Evolutionary conservation across 2,888 invertebrate genomes (phyloP).

Genomic region (Pterostichus niger): DNA sequence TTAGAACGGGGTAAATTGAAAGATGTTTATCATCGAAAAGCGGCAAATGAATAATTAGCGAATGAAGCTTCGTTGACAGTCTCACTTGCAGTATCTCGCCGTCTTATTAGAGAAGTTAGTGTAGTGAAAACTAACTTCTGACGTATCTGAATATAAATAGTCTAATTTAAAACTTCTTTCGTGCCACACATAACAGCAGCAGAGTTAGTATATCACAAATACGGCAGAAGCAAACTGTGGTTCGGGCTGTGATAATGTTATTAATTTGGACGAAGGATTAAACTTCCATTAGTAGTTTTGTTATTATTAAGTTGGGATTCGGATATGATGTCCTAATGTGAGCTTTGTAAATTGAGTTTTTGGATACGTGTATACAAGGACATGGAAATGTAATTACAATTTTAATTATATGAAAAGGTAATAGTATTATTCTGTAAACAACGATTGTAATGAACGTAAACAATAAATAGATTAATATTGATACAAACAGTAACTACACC

Average conservation of each 20-base stretch:
- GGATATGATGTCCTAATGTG: not conserved
- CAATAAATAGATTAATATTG: not conserved
- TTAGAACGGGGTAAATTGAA: conserved; percentile 48
- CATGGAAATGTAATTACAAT: conserved; percentile 2
- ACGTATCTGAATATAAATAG: conserved; percentile 62
- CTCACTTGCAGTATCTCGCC: conserved; percentile 47
- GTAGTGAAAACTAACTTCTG: conserved; percentile 55
- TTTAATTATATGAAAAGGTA: not conserved
- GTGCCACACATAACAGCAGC: not conserved
- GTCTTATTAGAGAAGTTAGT: conserved; percentile 51
- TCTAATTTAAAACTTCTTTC: conserved; percentile 56
- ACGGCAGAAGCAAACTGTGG: not conserved
- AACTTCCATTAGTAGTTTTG: conserved; percentile 35
- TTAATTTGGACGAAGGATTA: conserved; percentile 33
- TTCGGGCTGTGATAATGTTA: conserved; percentile 23
- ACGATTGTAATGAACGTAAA: too few species aligned
- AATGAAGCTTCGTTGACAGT: conserved; percentile 52
- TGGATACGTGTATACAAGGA: not conserved
- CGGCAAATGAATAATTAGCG: conserved; percentile 41
- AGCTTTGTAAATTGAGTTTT: conserved; percentile 5
- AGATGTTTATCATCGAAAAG: conserved; percentile 54
- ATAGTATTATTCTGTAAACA: not conserved
- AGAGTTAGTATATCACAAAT: not conserved
- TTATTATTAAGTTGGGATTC: not conserved
- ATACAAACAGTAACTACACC: not conserved